phyloP scores from a whole-genome alignment of 2,888 invertebrate genomes.

The Phanerotoma sp. region DNA sequence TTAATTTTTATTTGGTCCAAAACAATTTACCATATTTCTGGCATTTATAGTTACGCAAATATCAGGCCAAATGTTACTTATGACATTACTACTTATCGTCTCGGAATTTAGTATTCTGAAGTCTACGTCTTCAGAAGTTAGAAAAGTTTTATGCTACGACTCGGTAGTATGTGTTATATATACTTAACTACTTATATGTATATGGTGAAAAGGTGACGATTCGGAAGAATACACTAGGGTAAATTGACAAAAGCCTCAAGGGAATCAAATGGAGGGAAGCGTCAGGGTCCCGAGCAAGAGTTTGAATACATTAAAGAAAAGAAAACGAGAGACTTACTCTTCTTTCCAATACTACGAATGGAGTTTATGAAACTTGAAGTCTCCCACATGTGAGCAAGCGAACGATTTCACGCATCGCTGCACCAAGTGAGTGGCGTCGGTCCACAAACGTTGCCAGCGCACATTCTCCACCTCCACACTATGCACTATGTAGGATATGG shows the following conservation, averaged over 20 bases:
- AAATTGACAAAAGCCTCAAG: constrained; percentile 15
- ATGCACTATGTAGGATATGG: background rate
- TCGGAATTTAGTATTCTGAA: too few relatives aligned
- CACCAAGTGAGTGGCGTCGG: constrained; percentile 52
- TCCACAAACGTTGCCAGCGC: background rate
- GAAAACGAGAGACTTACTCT: too few relatives aligned
- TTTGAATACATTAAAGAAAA: constrained; percentile 5
- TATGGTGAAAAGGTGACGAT: constrained; percentile 24
- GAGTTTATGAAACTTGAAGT: constrained; percentile 35
- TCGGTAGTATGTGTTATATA: background rate
- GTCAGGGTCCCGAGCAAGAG: background rate
- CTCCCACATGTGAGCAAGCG: constrained; percentile 54
- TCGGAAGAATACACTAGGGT: constrained; percentile 22
- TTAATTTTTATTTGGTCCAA: too few relatives aligned
- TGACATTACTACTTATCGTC: too few relatives aligned
- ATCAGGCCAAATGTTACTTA: too few relatives aligned
- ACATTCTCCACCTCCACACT: background rate
- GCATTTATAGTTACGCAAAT: too few relatives aligned
- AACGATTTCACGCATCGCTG: constrained; percentile 57
- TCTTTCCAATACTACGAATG: too few relatives aligned
- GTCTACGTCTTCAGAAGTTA: background rate
- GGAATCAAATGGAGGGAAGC: constrained; percentile 21
- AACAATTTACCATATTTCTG: too few relatives aligned
- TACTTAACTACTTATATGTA: constrained; percentile 1
- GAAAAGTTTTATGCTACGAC: background rate